Conservation (phyloP, 2,113 vertebrate genomes). For the Ahaetulla prasina region DNA sequence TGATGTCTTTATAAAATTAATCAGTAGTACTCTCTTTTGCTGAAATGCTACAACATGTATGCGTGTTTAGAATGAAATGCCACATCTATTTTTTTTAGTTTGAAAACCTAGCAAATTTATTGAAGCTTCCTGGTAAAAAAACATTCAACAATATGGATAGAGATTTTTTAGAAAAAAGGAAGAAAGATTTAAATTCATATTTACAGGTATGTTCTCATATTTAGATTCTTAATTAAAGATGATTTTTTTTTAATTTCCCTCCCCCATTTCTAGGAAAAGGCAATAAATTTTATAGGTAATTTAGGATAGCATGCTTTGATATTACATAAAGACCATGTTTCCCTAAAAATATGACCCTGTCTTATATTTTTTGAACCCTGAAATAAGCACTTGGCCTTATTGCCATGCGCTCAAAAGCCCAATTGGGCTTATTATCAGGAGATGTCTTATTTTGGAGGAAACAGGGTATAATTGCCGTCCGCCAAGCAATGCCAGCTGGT, state of each 20-base stretch:
- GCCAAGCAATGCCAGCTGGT: no score
- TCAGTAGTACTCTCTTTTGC: not conserved
- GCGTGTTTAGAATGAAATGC: rapidly evolving
- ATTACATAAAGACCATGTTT: no score
- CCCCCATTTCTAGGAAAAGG: not conserved
- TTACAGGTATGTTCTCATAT: conserved; percentile 79
- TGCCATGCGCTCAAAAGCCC: no score
- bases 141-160: conserved; percentile 99
- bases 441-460: no score
- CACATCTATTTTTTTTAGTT: conserved; percentile 73
- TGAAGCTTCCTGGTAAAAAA: conserved; percentile 98
- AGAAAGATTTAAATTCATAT: conserved; percentile 94
- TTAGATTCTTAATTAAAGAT: not conserved
- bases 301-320: not conserved
- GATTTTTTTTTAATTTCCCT: not conserved
- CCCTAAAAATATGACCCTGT: no score
- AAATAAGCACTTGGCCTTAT: no score
- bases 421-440: no score
- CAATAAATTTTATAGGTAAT: not conserved
- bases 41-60: not conserved
- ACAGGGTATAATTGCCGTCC: no score
- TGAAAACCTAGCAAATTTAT: conserved; percentile 84
- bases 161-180: conserved; percentile 96
- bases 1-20: not conserved
- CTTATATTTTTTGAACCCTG: no score